Evolutionary conservation across 2,888 invertebrate species (phyloP).

Genomic region (Cloeon dipterum): DNA sequence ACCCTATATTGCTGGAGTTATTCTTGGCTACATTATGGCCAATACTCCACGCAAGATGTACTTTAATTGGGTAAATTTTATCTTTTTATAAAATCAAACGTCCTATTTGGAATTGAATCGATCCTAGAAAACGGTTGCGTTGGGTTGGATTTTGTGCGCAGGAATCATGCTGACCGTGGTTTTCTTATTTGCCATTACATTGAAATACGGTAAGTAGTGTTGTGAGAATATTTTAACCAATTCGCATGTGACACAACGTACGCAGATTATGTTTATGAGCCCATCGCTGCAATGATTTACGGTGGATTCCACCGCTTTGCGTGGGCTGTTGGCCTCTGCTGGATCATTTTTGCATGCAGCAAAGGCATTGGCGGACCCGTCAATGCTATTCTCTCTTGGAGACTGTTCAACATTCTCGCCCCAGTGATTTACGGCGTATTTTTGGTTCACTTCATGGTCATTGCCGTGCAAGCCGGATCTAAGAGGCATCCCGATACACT

Average conservation of each 20-base stretch:
- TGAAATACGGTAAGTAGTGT: no score
- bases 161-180: conserved; percentile 25
- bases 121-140: conserved; percentile 20
- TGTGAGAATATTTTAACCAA: no score
- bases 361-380: conserved; percentile 30
- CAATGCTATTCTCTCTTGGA: not conserved
- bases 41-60: conserved; percentile 1
- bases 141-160: conserved; percentile 13
- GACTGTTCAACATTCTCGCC: not conserved
- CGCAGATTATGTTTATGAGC: conserved; percentile 28
- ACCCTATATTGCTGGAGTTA: conserved; percentile 40
- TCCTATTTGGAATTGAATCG: no score
- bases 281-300: conserved; percentile 36
- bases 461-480: not conserved
- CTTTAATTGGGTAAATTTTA: not conserved
- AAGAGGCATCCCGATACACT: conserved; percentile 8
- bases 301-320: conserved; percentile 37
- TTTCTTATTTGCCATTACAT: conserved; percentile 37
- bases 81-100: no score
- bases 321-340: conserved; percentile 42
- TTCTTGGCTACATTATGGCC: conserved; percentile 29
- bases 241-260: no score
- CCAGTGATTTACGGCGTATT: not conserved
- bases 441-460: not conserved
- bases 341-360: conserved; percentile 36